Percentiles rank a stretch among this genome's conserved stretches.
Conservation (phyloP, 2,113 vertebrate genomes). For the Chrysochloris asiatica region DNA sequence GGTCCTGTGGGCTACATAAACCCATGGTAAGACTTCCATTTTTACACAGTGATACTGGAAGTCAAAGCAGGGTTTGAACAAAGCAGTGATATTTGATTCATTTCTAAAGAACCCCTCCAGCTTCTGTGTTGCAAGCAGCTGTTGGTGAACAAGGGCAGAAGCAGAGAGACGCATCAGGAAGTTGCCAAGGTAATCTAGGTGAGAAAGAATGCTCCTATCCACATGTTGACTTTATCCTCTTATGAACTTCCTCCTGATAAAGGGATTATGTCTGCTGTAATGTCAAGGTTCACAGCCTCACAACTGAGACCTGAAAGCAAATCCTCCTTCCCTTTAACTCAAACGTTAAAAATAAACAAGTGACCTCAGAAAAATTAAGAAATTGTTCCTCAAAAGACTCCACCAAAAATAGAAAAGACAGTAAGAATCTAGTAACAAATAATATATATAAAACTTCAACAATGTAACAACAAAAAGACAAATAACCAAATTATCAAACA, state of each 20-base stretch:
- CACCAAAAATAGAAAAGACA: not conserved
- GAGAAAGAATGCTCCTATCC: not conserved
- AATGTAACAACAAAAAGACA: not conserved
- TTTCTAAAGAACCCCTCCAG: not conserved
- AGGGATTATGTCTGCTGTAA: not conserved
- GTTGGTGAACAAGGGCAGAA: not conserved
- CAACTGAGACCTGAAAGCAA: not conserved
- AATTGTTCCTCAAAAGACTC: not conserved
- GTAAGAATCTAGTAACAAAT: not conserved
- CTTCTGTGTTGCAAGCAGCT: not conserved
- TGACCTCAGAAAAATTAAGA: not conserved
- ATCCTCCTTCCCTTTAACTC: not conserved
- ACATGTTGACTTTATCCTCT: not conserved
- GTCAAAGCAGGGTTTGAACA: not conserved
- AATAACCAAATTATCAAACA: not conserved
- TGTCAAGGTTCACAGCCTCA: not conserved
- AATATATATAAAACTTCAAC: not conserved
- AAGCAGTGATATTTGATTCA: not conserved
- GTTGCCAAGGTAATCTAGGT: too few species aligned
- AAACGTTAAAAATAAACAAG: not conserved
- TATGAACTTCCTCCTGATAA: not conserved
- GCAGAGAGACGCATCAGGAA: not conserved
- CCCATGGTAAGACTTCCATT: not conserved
- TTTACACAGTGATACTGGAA: not conserved
- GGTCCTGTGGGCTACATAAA: accelerated